Percentiles rank a stretch among this genome's conserved stretches.
Conservation (phyloP, 2,113 vertebrate genomes). For the Pelecanus crispus region DNA sequence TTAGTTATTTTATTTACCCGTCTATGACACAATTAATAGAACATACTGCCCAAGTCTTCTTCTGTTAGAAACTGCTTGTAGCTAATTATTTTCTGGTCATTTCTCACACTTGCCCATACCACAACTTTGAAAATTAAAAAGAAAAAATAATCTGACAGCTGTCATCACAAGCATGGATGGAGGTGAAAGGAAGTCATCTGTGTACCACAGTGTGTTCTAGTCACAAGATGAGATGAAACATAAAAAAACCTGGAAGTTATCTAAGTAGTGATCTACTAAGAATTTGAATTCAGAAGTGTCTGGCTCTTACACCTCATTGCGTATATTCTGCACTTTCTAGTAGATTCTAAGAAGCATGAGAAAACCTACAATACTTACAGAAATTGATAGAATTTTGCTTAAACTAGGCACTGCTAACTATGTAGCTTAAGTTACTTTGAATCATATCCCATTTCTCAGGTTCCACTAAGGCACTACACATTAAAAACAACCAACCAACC, state of each 20-base stretch:
- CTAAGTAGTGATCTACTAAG: not conserved
- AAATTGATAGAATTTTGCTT: not conserved
- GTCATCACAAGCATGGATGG: not conserved
- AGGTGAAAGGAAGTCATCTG: not conserved
- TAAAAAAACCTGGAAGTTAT: not conserved
- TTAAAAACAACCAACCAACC: not conserved
- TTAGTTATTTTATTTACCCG: not conserved
- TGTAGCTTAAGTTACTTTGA: not conserved
- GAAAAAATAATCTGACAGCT: not conserved
- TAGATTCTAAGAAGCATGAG: not conserved
- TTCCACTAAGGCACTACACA: not conserved
- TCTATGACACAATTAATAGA: not conserved
- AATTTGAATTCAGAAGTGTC: not conserved
- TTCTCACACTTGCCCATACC: not conserved
- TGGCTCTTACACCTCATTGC: not conserved
- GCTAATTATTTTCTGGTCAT: not conserved
- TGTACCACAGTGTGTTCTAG: not conserved
- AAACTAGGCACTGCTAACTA: not conserved
- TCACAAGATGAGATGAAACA: not conserved
- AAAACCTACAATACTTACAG: not conserved
- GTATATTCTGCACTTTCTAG: not conserved
- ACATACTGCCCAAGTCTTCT: fast-evolving
- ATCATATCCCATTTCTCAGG: not conserved
- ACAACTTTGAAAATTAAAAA: not conserved
- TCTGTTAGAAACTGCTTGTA: not conserved